These are phyloP conservation scores for Eira barbara DNA, from an alignment of 2,113 vertebrate species.

Conservation along the genomic window DNA sequence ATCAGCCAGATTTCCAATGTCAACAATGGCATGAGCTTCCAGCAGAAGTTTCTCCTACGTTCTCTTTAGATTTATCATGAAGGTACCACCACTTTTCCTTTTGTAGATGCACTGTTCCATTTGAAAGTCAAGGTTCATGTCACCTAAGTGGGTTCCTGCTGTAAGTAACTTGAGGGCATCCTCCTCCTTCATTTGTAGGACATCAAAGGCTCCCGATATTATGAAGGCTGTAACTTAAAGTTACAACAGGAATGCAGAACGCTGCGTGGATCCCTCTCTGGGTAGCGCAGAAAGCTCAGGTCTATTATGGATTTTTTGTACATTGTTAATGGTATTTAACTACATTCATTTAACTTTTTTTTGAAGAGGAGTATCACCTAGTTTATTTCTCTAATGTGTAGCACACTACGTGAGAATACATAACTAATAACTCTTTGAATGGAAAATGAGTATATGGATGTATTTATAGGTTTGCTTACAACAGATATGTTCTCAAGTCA, in stretches of 20 bases:
- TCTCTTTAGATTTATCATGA: neutral
- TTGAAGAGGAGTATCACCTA: neutral
- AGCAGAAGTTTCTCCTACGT: neutral
- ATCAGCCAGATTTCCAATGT: neutral
- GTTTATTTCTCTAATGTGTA: neutral
- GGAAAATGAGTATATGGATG: neutral
- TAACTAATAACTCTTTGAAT: neutral
- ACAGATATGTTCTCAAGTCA: neutral
- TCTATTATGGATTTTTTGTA: neutral
- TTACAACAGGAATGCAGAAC: neutral
- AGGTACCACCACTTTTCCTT: neutral
- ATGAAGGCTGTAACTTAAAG: neutral
- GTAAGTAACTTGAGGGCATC: neutral
- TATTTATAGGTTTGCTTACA: neutral
- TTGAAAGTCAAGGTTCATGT: neutral
- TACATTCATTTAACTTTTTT: neutral
- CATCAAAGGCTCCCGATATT: neutral
- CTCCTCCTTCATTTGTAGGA: neutral
- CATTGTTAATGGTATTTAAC: neutral
- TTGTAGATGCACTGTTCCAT: neutral
- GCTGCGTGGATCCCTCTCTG: neutral
- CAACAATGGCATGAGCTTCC: neutral
- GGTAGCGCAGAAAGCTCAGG: neutral
- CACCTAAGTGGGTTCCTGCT: neutral
- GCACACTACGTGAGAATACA: neutral